Percentiles rank a stretch among this genome's conserved stretches.
Evolutionary conservation across 2,113 vertebrate genomes (phyloP).

Genomic region (Herpetotheres cachinnans): DNA sequence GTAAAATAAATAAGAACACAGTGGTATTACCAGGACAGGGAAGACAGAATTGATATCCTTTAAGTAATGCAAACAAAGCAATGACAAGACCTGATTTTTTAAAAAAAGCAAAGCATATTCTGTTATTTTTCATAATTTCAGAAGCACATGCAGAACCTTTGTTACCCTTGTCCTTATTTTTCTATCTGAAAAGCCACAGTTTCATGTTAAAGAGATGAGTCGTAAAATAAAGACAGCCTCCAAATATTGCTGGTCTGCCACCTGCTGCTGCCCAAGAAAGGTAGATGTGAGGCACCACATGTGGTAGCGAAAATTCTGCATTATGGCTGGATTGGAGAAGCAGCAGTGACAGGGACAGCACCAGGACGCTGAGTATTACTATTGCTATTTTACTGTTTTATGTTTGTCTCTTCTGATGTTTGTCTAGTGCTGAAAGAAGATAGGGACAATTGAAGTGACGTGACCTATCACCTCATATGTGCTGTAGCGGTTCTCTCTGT

Average conservation of each 20-base stretch:
- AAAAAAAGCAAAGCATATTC: not conserved
- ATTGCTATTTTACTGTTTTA: constrained; percentile 18
- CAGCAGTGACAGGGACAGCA: not conserved
- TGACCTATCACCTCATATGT: constrained; percentile 32
- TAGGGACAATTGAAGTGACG: constrained; percentile 37
- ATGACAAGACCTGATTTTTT: not conserved
- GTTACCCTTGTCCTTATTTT: not conserved
- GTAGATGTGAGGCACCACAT: constrained; percentile 14
- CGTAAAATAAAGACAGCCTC: not conserved
- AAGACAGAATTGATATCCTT: not conserved
- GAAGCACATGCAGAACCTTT: not conserved
- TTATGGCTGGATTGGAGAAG: not conserved
- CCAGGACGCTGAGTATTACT: not conserved
- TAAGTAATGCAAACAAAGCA: not conserved
- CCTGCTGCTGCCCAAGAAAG: constrained; percentile 39
- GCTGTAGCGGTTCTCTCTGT: not conserved
- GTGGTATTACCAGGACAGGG: not conserved
- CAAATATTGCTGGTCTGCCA: not conserved
- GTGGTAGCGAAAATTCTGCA: constrained; percentile 31
- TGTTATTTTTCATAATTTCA: not conserved
- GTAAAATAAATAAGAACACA: not conserved
- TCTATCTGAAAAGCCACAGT: not conserved
- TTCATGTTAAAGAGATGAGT: not conserved
- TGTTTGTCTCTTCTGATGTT: constrained; percentile 41
- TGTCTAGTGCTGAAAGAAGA: constrained; percentile 32